Evolutionary conservation across 2,888 invertebrate genomes (phyloP), one percentile per base, ranked within the genome.

Genomic region (Rhamphomyia laevipes): DNA sequence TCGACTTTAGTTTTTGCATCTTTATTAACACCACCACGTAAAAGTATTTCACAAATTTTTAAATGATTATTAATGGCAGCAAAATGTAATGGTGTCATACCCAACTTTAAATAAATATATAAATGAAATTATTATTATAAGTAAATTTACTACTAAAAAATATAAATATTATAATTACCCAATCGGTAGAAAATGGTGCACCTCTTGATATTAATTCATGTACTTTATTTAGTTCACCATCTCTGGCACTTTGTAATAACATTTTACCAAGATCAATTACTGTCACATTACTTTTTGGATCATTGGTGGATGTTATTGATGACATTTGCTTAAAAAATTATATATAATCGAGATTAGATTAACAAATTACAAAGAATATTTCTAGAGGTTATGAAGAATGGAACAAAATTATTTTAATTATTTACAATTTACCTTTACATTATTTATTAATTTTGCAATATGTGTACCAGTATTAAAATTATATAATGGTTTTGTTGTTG

Each of bases 1-100:
- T 93, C 92, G 2, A 91, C 89, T 75, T 95, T 95, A 27, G 90
- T 94, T 61, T 88, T 77, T 2, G 88, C 84, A 74, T 94, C 93
- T 57, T 86, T 79, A 47, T 86, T 86, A 56, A 90, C 87, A 48
- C 93, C 94, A 16, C 91, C 88, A 54, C 85, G 75, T 51, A 94
- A 73, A 53, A 94, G 74, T 58, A 88, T 81, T 60, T 86, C 84
- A 58, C 87, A 88, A 45, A 88, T 85, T 57, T 81, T 82, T 47
- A 77, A 68, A 59, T 86, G 83, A 66, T 93, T 91, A 64, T 81
- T 81, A 73, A 84, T 82, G 42, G 85, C 84, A 31, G 92, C 90
- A 65, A 88, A 78, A 72, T 94, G 93, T 54, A 94, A 73, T 5
- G 93, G 87, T 53, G 89, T 89, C 55, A 88, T 91, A 53, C 94